Conservation (phyloP, 2,797 vertebrate genomes). For the Paramormyrops hopkinsi region DNA sequence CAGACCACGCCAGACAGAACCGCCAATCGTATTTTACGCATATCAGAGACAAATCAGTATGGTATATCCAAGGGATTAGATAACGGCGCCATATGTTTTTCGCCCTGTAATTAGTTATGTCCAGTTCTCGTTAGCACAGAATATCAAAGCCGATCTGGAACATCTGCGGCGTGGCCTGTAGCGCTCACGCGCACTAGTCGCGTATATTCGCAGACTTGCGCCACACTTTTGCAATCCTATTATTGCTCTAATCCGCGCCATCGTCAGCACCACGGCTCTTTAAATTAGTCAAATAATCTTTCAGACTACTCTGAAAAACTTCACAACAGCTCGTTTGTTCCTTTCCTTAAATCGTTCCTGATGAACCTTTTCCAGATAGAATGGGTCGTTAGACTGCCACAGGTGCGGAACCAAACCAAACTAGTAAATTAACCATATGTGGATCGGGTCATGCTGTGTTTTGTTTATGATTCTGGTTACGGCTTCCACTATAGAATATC, state of each 20-base stretch:
- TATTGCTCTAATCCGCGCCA: slow-evolving; percentile 21
- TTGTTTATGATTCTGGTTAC: neutral
- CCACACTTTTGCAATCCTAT: slow-evolving; percentile 17
- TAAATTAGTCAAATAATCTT: neutral
- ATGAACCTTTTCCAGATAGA: neutral
- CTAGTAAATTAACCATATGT: neutral
- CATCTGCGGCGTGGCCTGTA: slow-evolving; percentile 18
- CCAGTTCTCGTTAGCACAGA: neutral
- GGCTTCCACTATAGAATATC: neutral
- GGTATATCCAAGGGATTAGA: neutral
- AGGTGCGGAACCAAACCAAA: neutral
- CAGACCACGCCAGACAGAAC: neutral
- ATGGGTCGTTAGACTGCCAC: neutral
- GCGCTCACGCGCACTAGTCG: neutral
- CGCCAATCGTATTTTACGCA: neutral
- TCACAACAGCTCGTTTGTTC: neutral
- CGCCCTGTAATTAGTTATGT: neutral
- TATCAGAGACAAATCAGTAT: neutral
- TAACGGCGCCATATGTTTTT: slow-evolving; percentile 19
- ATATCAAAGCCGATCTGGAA: neutral
- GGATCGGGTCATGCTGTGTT: neutral
- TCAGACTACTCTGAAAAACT: neutral
- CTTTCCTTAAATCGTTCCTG: neutral
- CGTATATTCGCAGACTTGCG: neutral
- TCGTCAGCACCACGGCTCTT: slow-evolving; percentile 8